Evolutionary conservation across 1,140 invertebrate species (phyloP).

Genomic region (Brachionus plicatilis): DNA sequence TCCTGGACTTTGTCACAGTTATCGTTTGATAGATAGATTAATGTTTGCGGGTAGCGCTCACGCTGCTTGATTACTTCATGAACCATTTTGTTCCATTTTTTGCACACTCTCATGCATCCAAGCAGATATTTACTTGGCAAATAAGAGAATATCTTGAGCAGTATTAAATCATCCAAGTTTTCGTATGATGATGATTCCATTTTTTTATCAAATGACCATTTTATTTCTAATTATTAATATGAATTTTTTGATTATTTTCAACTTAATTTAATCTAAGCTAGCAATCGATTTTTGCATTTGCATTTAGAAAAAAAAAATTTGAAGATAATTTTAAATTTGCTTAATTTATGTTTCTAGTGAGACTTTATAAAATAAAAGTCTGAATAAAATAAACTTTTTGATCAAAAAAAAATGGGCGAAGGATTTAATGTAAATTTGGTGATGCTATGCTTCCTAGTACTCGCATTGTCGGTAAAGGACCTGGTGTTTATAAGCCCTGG

Average conservation of each 20-base stretch:
- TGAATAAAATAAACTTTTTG: neutral
- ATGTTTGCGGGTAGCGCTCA: neutral
- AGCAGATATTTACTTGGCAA: neutral
- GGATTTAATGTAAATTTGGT: neutral
- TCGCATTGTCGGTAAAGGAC: neutral
- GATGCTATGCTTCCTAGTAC: neutral
- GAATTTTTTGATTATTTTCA: neutral
- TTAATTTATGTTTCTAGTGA: neutral
- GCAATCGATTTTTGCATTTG: neutral
- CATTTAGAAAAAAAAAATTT: neutral
- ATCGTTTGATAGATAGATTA: neutral
- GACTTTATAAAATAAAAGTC: neutral
- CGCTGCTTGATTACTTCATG: neutral
- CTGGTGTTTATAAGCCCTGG: neutral
- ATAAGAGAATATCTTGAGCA: conserved; percentile 6
- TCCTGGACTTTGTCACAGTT: neutral
- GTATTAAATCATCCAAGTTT: neutral
- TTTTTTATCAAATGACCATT: neutral
- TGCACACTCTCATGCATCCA: neutral
- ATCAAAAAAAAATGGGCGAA: conserved; percentile 23
- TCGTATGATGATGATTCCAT: neutral
- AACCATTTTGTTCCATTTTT: neutral
- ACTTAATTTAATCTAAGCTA: neutral
- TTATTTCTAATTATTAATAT: neutral
- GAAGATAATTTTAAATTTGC: neutral